Conservation (phyloP, 2,113 vertebrate species). For the Megaptera novaeangliae region DNA sequence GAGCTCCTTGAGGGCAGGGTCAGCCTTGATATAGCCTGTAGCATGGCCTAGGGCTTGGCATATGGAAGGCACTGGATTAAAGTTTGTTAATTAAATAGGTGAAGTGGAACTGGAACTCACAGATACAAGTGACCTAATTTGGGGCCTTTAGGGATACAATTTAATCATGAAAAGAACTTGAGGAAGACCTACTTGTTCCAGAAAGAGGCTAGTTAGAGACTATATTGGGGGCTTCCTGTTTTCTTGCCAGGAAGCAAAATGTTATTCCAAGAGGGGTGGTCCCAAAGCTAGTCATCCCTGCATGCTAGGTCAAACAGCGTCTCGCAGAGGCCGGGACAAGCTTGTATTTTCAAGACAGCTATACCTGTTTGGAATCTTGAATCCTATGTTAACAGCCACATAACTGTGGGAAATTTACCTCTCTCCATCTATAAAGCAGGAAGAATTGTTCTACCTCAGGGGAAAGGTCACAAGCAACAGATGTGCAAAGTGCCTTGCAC, state of each 20-base stretch:
- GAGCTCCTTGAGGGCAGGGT: not conserved
- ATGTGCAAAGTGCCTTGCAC: not conserved
- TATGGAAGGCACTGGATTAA: not conserved
- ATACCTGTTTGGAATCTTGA: not conserved
- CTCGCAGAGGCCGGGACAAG: not conserved
- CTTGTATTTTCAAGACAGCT: not conserved
- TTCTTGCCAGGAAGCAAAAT: slow-evolving; percentile 34
- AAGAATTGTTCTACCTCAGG: not conserved
- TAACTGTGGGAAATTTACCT: not conserved
- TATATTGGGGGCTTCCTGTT: not conserved
- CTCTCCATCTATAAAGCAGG: not conserved
- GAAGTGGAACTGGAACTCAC: slow-evolving; percentile 56
- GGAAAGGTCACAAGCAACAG: not conserved
- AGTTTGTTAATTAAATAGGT: slow-evolving; percentile 59
- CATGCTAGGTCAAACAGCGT: not conserved
- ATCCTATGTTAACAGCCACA: not conserved
- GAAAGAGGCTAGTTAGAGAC: slow-evolving; percentile 16
- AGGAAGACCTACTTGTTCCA: slow-evolving; percentile 62
- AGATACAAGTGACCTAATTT: slow-evolving; percentile 61
- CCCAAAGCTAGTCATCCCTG: not conserved
- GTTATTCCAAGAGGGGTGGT: not conserved
- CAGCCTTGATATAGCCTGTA: not conserved
- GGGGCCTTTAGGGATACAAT: slow-evolving; percentile 49
- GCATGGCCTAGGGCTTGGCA: not conserved
- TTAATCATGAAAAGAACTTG: slow-evolving; percentile 62